Conservation (phyloP, 1,140 invertebrate genomes). For the Ctenoplectra terminalis region DNA sequence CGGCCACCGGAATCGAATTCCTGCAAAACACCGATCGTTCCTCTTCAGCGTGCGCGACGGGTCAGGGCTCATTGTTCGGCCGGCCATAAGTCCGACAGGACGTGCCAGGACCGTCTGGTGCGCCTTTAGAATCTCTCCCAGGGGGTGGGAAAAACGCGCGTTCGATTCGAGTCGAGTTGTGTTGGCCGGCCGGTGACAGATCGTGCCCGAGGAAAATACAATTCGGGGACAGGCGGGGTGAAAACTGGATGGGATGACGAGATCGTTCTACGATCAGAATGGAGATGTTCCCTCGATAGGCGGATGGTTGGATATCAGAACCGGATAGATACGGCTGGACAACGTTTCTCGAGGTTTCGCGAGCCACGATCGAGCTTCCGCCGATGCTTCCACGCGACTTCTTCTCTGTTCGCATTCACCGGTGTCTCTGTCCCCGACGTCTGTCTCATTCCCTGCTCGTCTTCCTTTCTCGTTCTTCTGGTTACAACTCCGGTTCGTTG, state of each 20-base stretch:
- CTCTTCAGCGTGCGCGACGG: not conserved
- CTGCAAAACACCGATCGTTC: conserved; percentile 30
- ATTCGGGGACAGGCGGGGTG: conserved; percentile 23
- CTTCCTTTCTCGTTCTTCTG: not conserved
- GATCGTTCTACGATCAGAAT: not conserved
- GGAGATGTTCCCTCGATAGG: conserved; percentile 43
- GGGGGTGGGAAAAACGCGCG: conserved; percentile 1
- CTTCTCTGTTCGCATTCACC: not conserved
- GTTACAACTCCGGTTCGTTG: not conserved
- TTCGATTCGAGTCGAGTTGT: conserved; percentile 11
- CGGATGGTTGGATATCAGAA: conserved; percentile 26
- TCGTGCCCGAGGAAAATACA: too few species aligned
- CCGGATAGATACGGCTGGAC: conserved; percentile 29
- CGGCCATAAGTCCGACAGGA: conserved; percentile 34
- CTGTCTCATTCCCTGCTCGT: not conserved
- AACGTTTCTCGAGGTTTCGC: conserved; percentile 18
- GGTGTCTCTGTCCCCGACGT: not conserved
- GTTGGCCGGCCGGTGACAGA: conserved; percentile 11
- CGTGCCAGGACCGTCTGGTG: conserved; percentile 33
- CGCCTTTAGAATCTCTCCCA: conserved; percentile 32
- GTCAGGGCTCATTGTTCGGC: conserved; percentile 39
- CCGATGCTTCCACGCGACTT: not conserved
- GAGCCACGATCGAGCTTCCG: too few species aligned
- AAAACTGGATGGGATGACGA: conserved; percentile 9
- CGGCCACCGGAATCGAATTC: not conserved